Percentiles rank a stretch among this genome's conserved stretches.
These are phyloP conservation scores for Sycophila texana DNA, from an alignment of 2,888 invertebrate species.

Conservation along the genomic window DNA sequence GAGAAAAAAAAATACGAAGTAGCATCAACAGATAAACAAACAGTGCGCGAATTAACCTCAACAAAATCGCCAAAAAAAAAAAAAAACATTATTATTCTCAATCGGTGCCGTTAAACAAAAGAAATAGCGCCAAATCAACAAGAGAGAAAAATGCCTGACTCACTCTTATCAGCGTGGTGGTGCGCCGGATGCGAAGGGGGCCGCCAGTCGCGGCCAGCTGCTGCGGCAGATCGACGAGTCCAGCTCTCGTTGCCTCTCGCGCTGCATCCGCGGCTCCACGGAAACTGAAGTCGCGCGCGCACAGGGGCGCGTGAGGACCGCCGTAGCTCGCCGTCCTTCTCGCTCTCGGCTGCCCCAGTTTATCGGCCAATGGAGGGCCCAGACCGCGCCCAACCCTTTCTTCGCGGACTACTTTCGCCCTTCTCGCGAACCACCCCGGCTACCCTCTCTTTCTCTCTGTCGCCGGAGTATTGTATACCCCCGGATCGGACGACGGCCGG, in stretches of 20 bases:
- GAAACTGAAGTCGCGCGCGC: slow-evolving; percentile 40
- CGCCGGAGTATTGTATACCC: too few species aligned
- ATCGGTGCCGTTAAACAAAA: background rate
- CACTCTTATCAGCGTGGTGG: slow-evolving; percentile 27
- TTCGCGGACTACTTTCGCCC: slow-evolving; percentile 23
- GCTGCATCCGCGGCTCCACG: slow-evolving; percentile 36
- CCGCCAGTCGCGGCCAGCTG: too few species aligned
- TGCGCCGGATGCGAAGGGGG: background rate
- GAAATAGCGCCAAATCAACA: background rate
- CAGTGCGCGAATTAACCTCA: background rate
- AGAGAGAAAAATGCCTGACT: background rate
- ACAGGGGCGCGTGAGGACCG: slow-evolving; percentile 4
- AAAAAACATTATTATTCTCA: too few species aligned
- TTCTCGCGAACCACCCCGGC: background rate
- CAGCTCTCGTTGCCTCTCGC: too few species aligned
- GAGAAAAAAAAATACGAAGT: background rate
- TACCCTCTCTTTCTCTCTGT: background rate
- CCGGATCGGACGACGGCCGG: too few species aligned
- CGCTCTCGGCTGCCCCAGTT: slow-evolving; percentile 64
- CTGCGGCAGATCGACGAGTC: background rate
- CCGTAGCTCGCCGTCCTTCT: slow-evolving; percentile 59
- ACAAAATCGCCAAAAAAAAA: background rate
- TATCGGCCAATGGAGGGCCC: slow-evolving; percentile 64
- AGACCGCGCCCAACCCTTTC: slow-evolving; percentile 62
- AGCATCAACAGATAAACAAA: background rate